Evolutionary conservation across 2,888 invertebrate species (phyloP).

Genomic region (Athetis lepigone): DNA sequence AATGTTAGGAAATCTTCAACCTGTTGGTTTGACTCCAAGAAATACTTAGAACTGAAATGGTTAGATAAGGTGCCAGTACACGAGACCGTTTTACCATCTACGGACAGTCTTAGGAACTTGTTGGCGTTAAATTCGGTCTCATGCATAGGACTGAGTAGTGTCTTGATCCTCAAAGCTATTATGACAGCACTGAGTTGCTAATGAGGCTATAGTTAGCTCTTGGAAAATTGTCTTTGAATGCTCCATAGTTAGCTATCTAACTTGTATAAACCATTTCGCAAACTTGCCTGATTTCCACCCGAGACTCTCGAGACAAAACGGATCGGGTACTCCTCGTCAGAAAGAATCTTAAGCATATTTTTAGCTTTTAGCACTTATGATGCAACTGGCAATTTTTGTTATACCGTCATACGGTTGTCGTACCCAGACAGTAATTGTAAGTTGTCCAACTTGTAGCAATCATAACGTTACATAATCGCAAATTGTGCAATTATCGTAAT

Average conservation of each 20-base stretch:
- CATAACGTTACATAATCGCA: slow-evolving; percentile 22
- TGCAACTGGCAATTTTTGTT: slow-evolving; percentile 23
- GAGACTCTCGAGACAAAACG: too few relatives aligned
- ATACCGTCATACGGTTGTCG: slow-evolving; percentile 17
- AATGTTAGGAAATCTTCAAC: slow-evolving; percentile 13
- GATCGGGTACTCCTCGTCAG: background rate
- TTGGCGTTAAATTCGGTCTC: background rate
- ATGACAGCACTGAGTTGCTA: background rate
- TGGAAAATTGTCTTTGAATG: background rate
- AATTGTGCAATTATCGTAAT: slow-evolving; percentile 19
- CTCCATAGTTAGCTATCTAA: background rate
- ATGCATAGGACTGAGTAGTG: background rate
- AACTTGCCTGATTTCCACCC: background rate
- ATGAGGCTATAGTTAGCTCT: slow-evolving; percentile 1
- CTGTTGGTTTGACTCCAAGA: background rate
- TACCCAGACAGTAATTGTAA: slow-evolving; percentile 31
- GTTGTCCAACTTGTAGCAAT: slow-evolving; percentile 22
- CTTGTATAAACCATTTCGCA: background rate
- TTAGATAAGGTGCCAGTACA: background rate
- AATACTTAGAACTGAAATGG: background rate
- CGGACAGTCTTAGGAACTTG: background rate
- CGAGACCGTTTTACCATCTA: background rate
- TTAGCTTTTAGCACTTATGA: slow-evolving; percentile 9
- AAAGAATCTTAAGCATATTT: background rate
- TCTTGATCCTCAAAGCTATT: background rate